Evolutionary conservation across 2,797 vertebrate species (phyloP).

Genomic region (Linurgus olivaceus): DNA sequence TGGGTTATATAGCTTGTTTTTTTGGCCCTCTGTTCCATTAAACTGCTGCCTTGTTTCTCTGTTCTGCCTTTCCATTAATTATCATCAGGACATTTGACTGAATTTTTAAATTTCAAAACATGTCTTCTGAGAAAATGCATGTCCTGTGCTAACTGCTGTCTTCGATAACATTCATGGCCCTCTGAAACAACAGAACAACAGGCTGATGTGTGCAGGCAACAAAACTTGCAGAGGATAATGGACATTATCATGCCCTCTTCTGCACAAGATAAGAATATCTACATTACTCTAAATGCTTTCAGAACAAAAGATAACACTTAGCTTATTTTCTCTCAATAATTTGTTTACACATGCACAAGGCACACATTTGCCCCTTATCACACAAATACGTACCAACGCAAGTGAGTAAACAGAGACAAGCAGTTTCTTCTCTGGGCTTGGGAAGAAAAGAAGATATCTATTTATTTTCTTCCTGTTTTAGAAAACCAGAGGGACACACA

Average conservation of each 20-base stretch:
- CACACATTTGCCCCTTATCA: neutral
- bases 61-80: neutral
- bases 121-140: neutral
- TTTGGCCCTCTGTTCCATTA: neutral
- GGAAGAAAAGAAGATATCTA: neutral
- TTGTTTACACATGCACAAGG: constrained; percentile 16
- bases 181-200: neutral
- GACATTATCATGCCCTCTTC: neutral
- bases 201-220: neutral
- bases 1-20: neutral
- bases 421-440: neutral
- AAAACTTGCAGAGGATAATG: constrained; percentile 40
- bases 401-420: constrained; percentile 26
- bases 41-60: neutral
- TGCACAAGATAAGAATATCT: constrained; percentile 23
- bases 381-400: neutral
- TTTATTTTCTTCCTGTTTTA: constrained; percentile 1
- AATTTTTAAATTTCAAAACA: neutral
- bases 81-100: neutral
- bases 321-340: constrained; percentile 31
- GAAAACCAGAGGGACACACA: neutral
- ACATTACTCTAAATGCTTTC: constrained; percentile 52
- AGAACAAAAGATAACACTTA: constrained; percentile 51
- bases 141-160: neutral
- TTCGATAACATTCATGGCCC: neutral